Evolutionary conservation across 2,113 vertebrate species (phyloP).

Genomic region (Laticauda laticaudata): DNA sequence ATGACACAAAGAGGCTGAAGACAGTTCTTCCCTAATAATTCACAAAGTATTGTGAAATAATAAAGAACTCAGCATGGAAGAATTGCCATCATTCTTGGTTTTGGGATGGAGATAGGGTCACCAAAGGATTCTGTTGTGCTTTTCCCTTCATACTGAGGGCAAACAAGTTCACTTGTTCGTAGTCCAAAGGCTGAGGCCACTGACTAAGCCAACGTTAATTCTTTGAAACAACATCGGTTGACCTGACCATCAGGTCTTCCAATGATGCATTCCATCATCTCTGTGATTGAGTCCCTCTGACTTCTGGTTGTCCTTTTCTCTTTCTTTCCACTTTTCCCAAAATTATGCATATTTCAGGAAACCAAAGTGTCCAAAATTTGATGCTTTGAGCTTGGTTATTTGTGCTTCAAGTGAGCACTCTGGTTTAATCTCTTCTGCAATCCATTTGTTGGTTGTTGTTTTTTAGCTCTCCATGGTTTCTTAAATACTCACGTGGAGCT

Average conservation of each 20-base stretch:
- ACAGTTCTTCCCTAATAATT: too few species aligned
- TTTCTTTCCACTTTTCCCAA: neutral
- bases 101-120: neutral
- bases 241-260: neutral
- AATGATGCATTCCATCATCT: neutral
- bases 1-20: too few species aligned
- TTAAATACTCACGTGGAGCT: neutral
- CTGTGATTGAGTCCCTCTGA: neutral
- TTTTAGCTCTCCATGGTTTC: neutral
- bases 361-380: neutral
- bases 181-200: neutral
- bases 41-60: too few species aligned
- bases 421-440: neutral
- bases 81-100: too few species aligned
- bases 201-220: neutral
- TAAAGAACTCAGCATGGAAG: too few species aligned
- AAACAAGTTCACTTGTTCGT: neutral
- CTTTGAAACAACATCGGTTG: neutral
- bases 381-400: neutral
- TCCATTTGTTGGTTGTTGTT: neutral
- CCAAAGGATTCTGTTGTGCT: neutral
- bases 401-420: neutral
- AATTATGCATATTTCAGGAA: neutral
- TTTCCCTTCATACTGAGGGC: neutral
- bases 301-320: neutral